Evolutionary conservation across 2,797 vertebrate genomes (phyloP).

Genomic region (Morus bassanus): DNA sequence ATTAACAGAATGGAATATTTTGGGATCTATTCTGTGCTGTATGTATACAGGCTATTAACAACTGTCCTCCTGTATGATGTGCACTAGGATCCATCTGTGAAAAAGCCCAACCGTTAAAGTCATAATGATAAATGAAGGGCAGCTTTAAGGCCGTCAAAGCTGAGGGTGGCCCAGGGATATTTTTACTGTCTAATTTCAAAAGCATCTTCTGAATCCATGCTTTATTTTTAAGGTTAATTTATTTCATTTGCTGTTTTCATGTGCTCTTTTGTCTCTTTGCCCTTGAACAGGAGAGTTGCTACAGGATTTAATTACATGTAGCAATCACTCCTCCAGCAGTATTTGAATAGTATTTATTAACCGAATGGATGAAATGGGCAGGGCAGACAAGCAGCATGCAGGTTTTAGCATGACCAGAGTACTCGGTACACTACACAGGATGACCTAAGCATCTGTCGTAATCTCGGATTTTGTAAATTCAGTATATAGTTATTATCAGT

Average conservation of each 20-base stretch:
- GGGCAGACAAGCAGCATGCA: background rate
- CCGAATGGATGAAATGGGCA: background rate
- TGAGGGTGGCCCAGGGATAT: background rate
- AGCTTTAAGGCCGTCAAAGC: background rate
- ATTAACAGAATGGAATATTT: background rate
- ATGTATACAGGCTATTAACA: background rate
- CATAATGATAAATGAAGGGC: background rate
- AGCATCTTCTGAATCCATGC: background rate
- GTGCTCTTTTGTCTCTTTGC: background rate
- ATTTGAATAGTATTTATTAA: background rate
- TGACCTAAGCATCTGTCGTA: slow-evolving; percentile 23
- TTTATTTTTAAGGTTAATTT: background rate
- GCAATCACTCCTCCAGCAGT: slow-evolving; percentile 20
- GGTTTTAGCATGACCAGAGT: slow-evolving; percentile 36
- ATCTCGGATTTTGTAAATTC: slow-evolving; percentile 15
- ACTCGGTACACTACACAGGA: background rate
- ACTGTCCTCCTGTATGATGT: background rate
- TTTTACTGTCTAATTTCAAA: background rate
- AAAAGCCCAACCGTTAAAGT: background rate
- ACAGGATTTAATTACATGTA: background rate
- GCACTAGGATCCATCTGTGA: background rate
- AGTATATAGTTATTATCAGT: background rate
- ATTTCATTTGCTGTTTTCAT: background rate
- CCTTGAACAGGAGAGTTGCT: background rate
- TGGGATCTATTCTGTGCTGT: background rate